Base-by-base conservation (phyloP, 2,888 invertebrate genomes). In the Limnephilus auricula region DNA sequence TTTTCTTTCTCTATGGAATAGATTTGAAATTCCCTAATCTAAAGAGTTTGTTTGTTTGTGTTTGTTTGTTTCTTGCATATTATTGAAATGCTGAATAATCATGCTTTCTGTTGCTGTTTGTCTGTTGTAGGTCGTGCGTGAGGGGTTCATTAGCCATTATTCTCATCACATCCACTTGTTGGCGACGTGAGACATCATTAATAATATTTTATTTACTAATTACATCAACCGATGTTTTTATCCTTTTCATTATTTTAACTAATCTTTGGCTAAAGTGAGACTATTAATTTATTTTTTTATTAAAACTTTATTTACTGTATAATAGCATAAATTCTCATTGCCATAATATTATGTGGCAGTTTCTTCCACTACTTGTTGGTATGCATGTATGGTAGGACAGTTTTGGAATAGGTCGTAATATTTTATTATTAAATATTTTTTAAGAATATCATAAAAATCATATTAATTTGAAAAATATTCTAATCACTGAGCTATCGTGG, bases 51-150 rank as follows among this genome's bases (percentile, higher is more conserved):
- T 80, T 80, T n/a, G 31, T 79, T 79, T 79, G 31, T 79, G 31
- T 79, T 2, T 80, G 31, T 40, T 12, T 40, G 40, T 80, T 80
- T 80, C 13, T 32, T 80, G 80, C 80, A 80, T 80, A 80, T 80
- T 80, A 80, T 45, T 86, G 18, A 31, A 50, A 50, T 86, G 50
- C 86, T 45, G 86, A 86, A 86, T 86, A 86, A 86, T 90, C 79
- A 88, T 65, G 89, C 89, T 84, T 65, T 89, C 82, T 86, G 50
- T 78, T 89, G 80, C 83, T 85, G 34, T 85, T 91, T 90, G 80
- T 91, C 91, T 91, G 91, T 91, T 91, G 83, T 91, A 91, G 91
- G 91, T 91, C 91, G 89, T 37, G 88, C 91, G 85, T 91, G 91
- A 91, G 88, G 50, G 89, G 40, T 79, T 89, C 83, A 84, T 89